Conservation (phyloP, 2,797 vertebrate species). For the Hozukius guyotensis region DNA sequence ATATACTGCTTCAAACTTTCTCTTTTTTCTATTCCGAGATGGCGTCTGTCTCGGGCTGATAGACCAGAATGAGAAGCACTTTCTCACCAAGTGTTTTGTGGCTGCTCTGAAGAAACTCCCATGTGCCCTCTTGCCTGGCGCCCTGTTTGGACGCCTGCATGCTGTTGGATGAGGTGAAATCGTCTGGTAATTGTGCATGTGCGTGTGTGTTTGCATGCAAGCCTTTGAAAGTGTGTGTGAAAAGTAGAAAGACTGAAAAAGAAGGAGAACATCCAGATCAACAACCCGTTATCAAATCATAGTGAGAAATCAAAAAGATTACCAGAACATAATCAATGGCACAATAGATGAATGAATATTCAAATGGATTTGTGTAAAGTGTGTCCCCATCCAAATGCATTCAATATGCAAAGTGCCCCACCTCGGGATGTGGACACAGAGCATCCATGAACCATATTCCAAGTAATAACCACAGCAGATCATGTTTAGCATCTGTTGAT, state of each 20-base stretch:
- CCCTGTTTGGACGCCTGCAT: constrained; percentile 41
- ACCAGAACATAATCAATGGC: neutral
- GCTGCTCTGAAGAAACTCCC: constrained; percentile 50
- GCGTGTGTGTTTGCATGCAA: neutral
- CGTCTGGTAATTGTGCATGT: constrained; percentile 29
- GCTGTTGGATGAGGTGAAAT: constrained; percentile 41
- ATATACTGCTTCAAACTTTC: neutral
- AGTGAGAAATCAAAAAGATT: constrained; percentile 18
- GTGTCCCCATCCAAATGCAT: constrained; percentile 24
- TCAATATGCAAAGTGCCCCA: constrained; percentile 20
- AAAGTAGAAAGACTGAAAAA: neutral
- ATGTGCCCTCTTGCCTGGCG: constrained; percentile 29
- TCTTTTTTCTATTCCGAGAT: constrained; percentile 8
- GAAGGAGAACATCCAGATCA: constrained; percentile 11
- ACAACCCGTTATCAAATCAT: constrained; percentile 22
- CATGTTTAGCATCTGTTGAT: constrained; percentile 42
- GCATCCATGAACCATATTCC: constrained; percentile 6
- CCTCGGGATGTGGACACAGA: neutral
- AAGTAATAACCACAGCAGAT: constrained; percentile 28
- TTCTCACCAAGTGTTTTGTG: constrained; percentile 26
- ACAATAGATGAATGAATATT: constrained; percentile 34
- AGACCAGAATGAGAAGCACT: constrained; percentile 45
- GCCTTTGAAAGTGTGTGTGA: neutral
- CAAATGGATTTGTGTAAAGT: constrained; percentile 11
- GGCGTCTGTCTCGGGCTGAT: constrained; percentile 60